Evolutionary conservation across 2,797 vertebrate species (phyloP), one percentile per base, ranked within the genome.

Genomic region (Xyrichtys novacula): DNA sequence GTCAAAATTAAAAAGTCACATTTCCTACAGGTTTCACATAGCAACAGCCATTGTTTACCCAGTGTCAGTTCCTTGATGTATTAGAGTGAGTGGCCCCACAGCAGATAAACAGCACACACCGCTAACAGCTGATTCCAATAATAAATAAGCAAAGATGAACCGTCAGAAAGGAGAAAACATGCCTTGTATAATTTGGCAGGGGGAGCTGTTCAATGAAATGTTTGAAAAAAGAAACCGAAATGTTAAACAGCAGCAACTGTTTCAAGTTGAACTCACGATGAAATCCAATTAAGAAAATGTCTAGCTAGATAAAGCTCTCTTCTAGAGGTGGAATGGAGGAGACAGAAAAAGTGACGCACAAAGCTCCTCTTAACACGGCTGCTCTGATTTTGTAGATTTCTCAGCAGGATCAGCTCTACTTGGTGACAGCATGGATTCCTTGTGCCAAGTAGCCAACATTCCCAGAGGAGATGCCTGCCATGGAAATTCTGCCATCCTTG

Each of bases 401-500:
- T 69, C 49, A 31, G 58, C 23, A 54, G 22, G 32, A 72, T 52
- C 49, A 53, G 0, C 59, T 88, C 80, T 91, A 99, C 92, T 99
- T 99, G 65, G 96, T 96, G 85, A 99, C 97, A 1, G 96, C 90
- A 39, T 99, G 97, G 87, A 99, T 98, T 15, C 89, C 95, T 0
- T 97, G 95, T 57, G 97, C 97, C 79, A 99, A 92, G 88, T 98
- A 96, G 47, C 88, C 95, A 15, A 98, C 97, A 0, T 99, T 99
- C 67, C 94, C 93, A 0, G 98, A 98, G 0, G 97, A 87, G 60
- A 99, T 95, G 0, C 98, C 98, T 0, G 98, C 98, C 86, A 99
- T 91, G 7, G 98, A 99, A 86, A 99, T 98, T 36, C 97, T 95
- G 26, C 98, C 97, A 10, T 99, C 97, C 87, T 99, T 99, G 25